phyloP scores from a whole-genome alignment of 53 echinoderm and acorn worm species.

The Arbacia lixula region DNA sequence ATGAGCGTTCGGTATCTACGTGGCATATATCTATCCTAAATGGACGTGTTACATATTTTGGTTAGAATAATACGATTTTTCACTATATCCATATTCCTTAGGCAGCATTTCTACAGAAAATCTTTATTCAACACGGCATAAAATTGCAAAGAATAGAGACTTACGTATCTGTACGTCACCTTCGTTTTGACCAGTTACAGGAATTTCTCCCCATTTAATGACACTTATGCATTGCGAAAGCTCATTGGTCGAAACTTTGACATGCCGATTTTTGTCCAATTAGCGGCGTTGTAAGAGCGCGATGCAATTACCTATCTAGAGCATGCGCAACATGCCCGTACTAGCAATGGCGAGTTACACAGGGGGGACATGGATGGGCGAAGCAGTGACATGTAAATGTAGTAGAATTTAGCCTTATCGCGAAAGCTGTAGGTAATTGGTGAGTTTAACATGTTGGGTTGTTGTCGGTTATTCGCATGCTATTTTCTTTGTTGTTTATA shows the following conservation, averaged over 20 bases:
- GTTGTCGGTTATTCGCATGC: too few species aligned
- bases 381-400: slow-evolving; percentile 6
- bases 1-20: slow-evolving; percentile 81
- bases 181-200: slow-evolving; percentile 16
- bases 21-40: slow-evolving; percentile 5
- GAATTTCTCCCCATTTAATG: too few species aligned
- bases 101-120: too few species aligned
- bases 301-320: neutral
- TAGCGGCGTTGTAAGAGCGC: slow-evolving; percentile 31
- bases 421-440: neutral
- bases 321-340: slow-evolving; percentile 46
- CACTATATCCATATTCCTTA: too few species aligned
- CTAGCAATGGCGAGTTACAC: slow-evolving; percentile 80
- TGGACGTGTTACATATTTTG: neutral
- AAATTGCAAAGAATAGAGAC: too few species aligned
- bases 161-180: neutral
- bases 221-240: slow-evolving; percentile 24
- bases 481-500: neutral
- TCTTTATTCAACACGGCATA: too few species aligned
- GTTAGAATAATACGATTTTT: too few species aligned
- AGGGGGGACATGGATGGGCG: slow-evolving; percentile 58
- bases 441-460: slow-evolving; percentile 16
- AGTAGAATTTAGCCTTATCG: neutral
- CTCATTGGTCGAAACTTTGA: slow-evolving; percentile 63
- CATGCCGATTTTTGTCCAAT: slow-evolving; percentile 64